phyloP scores from a whole-genome alignment of 2,797 vertebrate genomes.

The Periophthalmus magnuspinnatus region DNA sequence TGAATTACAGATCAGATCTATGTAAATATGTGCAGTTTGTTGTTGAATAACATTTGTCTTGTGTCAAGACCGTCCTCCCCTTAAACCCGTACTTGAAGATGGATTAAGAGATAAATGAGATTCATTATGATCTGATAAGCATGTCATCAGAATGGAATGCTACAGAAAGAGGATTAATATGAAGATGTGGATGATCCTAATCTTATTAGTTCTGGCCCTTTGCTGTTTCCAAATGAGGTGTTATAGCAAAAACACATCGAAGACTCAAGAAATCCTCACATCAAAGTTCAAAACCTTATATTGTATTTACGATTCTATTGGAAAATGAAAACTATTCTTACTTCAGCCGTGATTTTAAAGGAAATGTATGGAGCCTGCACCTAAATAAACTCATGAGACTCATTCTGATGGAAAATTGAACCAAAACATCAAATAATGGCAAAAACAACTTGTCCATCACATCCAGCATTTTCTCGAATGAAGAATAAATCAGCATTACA shows the following conservation, averaged over 20 bases:
- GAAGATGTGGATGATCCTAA: neutral
- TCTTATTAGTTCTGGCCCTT: neutral
- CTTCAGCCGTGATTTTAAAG: neutral
- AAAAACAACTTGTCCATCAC: too few species aligned
- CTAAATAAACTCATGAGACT: too few species aligned
- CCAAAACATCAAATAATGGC: too few species aligned
- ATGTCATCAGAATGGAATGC: constrained; percentile 1
- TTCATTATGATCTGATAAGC: constrained; percentile 3
- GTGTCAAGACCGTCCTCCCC: neutral
- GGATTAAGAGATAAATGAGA: constrained; percentile 2
- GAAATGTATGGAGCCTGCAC: too few species aligned
- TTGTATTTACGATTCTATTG: too few species aligned
- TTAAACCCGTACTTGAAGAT: neutral
- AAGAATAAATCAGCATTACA: too few species aligned
- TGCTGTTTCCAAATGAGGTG: neutral
- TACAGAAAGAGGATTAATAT: neutral
- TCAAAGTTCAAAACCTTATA: neutral
- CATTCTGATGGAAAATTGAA: too few species aligned
- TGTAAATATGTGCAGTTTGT: neutral
- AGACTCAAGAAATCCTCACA: neutral
- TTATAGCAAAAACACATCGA: neutral
- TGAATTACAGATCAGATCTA: neutral
- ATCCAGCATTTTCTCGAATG: too few species aligned
- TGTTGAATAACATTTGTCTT: neutral
- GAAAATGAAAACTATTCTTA: neutral